These are phyloP conservation scores for Sarotherodon lohbergeri DNA, from an alignment of 2,113 vertebrate species.

Conservation along the genomic window DNA sequence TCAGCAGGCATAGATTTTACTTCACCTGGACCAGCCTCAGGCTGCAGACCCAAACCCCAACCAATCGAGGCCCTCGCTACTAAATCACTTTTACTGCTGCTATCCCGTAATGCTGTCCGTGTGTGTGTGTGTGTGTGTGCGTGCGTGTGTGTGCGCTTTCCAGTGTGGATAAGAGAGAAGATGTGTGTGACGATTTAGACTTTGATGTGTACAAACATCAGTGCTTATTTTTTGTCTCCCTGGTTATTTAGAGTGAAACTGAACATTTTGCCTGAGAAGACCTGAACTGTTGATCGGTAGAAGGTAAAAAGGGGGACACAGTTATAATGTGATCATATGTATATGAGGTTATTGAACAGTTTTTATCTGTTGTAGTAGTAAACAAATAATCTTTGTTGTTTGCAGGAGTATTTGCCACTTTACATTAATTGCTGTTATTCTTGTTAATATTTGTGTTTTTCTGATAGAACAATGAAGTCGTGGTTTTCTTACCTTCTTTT, in stretches of 20 bases:
- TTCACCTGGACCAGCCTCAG: constrained; percentile 9
- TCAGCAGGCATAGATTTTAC: constrained; percentile 20
- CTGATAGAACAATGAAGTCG: not conserved
- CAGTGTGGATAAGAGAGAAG: not conserved
- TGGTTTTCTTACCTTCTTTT: not conserved
- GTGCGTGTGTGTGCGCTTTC: not conserved
- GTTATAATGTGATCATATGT: not conserved
- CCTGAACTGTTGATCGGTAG: not conserved
- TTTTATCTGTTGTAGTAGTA: not conserved
- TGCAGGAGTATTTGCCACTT: not conserved
- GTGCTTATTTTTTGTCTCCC: not conserved
- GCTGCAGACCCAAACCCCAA: constrained; percentile 7
- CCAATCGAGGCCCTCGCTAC: not conserved
- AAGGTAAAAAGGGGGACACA: not conserved
- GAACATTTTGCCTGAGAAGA: not conserved
- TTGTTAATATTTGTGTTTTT: not conserved
- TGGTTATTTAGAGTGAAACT: not conserved
- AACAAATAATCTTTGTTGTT: not conserved
- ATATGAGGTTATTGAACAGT: not conserved
- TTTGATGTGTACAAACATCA: not conserved
- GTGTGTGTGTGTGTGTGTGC: not conserved
- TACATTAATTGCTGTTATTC: not conserved
- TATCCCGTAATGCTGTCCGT: not conserved
- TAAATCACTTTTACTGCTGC: constrained; percentile 40
- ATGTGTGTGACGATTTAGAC: not conserved